Conservation (phyloP, 23 tunicate species). For the Clavelina lepadiformis region DNA sequence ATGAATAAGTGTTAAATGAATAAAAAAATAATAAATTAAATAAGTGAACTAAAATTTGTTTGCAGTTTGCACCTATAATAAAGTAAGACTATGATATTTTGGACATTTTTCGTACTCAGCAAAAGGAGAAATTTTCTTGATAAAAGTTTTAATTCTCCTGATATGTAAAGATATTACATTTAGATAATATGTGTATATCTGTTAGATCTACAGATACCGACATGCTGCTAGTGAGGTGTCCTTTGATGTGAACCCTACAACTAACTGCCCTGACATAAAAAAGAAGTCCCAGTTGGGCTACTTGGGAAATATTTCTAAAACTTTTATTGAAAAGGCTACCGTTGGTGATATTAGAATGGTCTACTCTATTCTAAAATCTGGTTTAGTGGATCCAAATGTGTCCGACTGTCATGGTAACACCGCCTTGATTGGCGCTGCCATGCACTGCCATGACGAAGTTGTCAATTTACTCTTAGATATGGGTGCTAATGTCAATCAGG, state of each 20-base stretch:
- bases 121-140: too few relatives aligned
- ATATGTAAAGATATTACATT: too few relatives aligned
- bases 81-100: too few relatives aligned
- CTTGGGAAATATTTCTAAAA: conserved; percentile 46
- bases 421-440: conserved; percentile 72
- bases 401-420: conserved; percentile 53
- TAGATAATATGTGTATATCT: background rate
- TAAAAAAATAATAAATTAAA: background rate
- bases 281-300: conserved; percentile 38
- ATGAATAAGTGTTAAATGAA: background rate
- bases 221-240: background rate
- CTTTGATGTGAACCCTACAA: conserved; percentile 15
- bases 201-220: conserved; percentile 51
- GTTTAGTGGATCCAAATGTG: conserved; percentile 68
- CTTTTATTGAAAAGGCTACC: conserved; percentile 37
- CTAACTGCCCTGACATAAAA: background rate
- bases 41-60: too few relatives aligned
- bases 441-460: conserved; percentile 59
- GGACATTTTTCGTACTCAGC: too few relatives aligned
- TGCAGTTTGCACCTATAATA: too few relatives aligned
- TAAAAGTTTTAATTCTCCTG: too few relatives aligned
- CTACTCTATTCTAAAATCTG: conserved; percentile 66
- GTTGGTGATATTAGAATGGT: conserved; percentile 56
- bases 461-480: conserved; percentile 80
- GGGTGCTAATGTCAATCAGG: conserved; percentile 92